Evolutionary conservation across 2,113 vertebrate genomes (phyloP).

Genomic region (Megaceryle maxima): DNA sequence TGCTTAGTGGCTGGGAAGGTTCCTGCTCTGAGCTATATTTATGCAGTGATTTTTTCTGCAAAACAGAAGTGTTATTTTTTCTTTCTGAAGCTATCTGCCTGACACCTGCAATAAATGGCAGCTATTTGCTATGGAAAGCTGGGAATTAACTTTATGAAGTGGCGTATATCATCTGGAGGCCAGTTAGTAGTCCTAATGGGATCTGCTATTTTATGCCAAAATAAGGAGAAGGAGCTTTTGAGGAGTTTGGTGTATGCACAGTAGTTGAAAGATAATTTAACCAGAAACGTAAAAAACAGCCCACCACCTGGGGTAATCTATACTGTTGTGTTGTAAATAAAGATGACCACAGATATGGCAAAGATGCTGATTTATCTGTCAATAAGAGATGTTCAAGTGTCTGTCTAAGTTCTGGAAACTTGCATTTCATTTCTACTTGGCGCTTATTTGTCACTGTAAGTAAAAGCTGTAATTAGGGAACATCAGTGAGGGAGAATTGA

Average conservation of each 20-base stretch:
- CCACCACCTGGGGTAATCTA: background rate
- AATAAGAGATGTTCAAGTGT: background rate
- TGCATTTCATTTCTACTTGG: background rate
- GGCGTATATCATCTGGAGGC: background rate
- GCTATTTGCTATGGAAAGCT: background rate
- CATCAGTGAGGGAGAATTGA: background rate
- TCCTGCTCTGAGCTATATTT: background rate
- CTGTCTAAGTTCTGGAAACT: background rate
- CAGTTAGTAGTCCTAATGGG: background rate
- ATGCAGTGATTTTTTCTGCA: background rate
- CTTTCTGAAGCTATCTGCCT: background rate
- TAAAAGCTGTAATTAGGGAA: background rate
- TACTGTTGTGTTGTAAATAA: background rate
- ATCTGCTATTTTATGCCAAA: background rate
- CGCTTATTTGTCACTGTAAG: background rate
- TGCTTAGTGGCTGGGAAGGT: background rate
- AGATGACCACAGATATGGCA: background rate
- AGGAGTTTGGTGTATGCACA: background rate
- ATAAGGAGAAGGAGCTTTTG: background rate
- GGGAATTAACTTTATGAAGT: background rate
- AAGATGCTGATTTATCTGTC: background rate
- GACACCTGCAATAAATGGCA: background rate
- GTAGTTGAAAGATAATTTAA: slow-evolving; percentile 44
- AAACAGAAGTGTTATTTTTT: background rate
- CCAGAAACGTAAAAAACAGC: background rate